These are phyloP conservation scores for Heteronetta atricapilla DNA, from an alignment of 2,113 vertebrate genomes.

Conservation along the genomic window DNA sequence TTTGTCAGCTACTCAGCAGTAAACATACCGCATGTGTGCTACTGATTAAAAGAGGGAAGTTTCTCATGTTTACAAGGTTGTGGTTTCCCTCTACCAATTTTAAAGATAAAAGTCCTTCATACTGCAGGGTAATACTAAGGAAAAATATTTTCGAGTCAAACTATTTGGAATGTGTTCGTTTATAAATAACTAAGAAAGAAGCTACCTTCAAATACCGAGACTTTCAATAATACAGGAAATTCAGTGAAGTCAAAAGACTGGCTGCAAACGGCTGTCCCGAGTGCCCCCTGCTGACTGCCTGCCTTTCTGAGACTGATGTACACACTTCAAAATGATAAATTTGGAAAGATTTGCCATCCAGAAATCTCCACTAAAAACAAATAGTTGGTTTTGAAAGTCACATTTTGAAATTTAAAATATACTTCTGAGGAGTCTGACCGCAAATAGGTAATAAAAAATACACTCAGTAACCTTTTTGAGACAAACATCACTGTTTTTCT, in stretches of 20 bases:
- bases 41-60: not conserved
- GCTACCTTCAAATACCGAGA: not conserved
- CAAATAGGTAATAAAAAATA: not conserved
- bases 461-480: not conserved
- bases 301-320: fast-evolving
- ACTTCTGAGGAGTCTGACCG: not conserved
- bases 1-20: not conserved
- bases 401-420: not conserved
- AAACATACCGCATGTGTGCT: not conserved
- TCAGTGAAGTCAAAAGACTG: not conserved
- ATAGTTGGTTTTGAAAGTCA: not conserved
- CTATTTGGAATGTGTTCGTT: not conserved
- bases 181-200: not conserved
- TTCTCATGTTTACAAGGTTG: not conserved
- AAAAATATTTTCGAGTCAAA: not conserved
- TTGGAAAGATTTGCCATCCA: not conserved
- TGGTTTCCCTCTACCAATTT: not conserved
- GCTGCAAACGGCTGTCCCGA: slow-evolving; percentile 9
- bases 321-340: fast-evolving
- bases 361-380: not conserved
- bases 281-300: slow-evolving; percentile 58
- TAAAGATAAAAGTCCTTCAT: not conserved
- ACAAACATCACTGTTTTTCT: not conserved
- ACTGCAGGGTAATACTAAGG: not conserved
- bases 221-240: not conserved